Conservation (phyloP, 2,888 invertebrate species). For the Zygogramma bicolorata region DNA sequence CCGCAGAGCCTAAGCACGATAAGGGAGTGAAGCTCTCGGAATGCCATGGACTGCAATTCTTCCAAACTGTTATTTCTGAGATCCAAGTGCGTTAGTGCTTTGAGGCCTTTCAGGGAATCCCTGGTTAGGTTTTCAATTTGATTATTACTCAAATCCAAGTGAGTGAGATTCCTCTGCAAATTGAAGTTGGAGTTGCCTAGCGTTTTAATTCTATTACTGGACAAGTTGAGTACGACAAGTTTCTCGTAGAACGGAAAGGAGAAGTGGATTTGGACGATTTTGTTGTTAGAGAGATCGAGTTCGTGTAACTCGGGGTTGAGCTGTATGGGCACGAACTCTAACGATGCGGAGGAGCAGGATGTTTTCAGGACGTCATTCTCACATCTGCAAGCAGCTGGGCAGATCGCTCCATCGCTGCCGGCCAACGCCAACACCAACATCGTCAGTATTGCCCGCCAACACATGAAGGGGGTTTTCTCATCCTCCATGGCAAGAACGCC, state of each 20-base stretch:
- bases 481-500: constrained; percentile 64
- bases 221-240: constrained; percentile 84
- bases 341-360: constrained; percentile 81
- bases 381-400: constrained; percentile 86
- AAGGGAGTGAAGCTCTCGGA: constrained; percentile 81
- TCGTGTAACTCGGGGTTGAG: constrained; percentile 87
- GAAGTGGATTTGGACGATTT: constrained; percentile 82
- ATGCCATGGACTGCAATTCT: constrained; percentile 79
- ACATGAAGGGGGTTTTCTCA: constrained; percentile 64
- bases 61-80: constrained; percentile 84
- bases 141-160: constrained; percentile 84
- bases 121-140: constrained; percentile 78
- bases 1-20: constrained; percentile 81
- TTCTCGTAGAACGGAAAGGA: constrained; percentile 85
- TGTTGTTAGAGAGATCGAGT: constrained; percentile 87
- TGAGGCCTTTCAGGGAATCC: constrained; percentile 82
- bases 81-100: constrained; percentile 76
- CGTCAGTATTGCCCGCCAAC: constrained; percentile 62
- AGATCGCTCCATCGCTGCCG: constrained; percentile 66
- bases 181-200: constrained; percentile 87
- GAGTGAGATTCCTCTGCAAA: constrained; percentile 78
- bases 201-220: constrained; percentile 83
- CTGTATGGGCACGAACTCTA: constrained; percentile 90
- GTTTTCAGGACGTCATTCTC: constrained; percentile 83
- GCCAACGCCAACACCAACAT: constrained; percentile 67